These are phyloP conservation scores for Hylaeus anthracinus DNA, from an alignment of 1,140 invertebrate species.

Conservation along the genomic window DNA sequence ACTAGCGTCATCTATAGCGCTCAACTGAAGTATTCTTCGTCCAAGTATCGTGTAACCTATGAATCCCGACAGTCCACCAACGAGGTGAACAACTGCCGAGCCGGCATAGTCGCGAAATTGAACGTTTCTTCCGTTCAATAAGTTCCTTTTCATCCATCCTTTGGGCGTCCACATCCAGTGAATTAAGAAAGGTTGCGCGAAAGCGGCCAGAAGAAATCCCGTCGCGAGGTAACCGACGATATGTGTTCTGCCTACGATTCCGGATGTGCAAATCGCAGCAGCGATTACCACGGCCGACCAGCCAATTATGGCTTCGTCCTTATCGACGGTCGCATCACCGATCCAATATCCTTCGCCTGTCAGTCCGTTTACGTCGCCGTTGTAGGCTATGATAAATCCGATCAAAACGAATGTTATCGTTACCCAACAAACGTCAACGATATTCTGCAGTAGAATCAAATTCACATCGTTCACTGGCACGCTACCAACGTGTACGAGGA, in stretches of 20 bases:
- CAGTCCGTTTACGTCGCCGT: constrained; percentile 50
- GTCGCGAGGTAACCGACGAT: constrained; percentile 55
- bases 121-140: constrained; percentile 26
- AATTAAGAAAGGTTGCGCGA: constrained; percentile 67
- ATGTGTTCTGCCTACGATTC: constrained; percentile 64
- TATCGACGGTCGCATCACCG: constrained; percentile 53
- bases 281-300: constrained; percentile 64
- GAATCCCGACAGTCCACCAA: constrained; percentile 64
- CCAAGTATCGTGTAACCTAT: constrained; percentile 64
- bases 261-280: constrained; percentile 61
- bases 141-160: constrained; percentile 64
- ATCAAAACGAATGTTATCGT: constrained; percentile 60
- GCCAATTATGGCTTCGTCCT: constrained; percentile 56
- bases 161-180: constrained; percentile 65
- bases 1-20: constrained; percentile 62
- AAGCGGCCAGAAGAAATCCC: constrained; percentile 47
- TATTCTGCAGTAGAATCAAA: constrained; percentile 68
- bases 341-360: constrained; percentile 63
- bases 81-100: constrained; percentile 54
- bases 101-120: constrained; percentile 62
- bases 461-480: constrained; percentile 67
- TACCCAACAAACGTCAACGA: constrained; percentile 61
- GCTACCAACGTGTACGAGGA: constrained; percentile 65
- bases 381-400: constrained; percentile 61
- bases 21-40: constrained; percentile 60